Conservation (phyloP, 2,888 invertebrate genomes). For the Himalopsyche anomala region DNA sequence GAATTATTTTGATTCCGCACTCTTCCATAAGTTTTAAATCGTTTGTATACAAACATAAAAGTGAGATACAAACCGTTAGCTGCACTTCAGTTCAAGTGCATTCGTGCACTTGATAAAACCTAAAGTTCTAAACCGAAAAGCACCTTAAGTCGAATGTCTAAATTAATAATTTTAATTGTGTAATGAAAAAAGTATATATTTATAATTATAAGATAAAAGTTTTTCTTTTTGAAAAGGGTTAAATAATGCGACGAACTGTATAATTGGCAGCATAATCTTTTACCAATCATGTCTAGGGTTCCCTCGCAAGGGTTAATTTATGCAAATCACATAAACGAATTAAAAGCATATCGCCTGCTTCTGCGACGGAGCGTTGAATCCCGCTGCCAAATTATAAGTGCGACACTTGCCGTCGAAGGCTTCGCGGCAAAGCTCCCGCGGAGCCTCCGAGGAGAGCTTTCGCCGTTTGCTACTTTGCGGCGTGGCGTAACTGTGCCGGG, state of each 20-base stretch:
- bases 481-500: background rate
- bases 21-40: too few species aligned
- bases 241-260: background rate
- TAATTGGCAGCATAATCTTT: background rate
- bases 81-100: too few species aligned
- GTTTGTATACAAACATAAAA: too few species aligned
- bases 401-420: slow-evolving; percentile 22
- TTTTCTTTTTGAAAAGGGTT: too few species aligned
- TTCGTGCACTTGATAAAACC: too few species aligned
- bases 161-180: too few species aligned
- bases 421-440: slow-evolving; percentile 11
- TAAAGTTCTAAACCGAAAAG: too few species aligned
- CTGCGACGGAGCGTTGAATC: slow-evolving; percentile 8
- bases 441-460: slow-evolving; percentile 29
- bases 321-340: slow-evolving; percentile 34
- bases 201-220: too few species aligned
- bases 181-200: too few species aligned
- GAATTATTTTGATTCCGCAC: too few species aligned
- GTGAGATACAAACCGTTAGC: too few species aligned
- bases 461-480: slow-evolving; percentile 12
- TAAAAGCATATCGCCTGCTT: slow-evolving; percentile 14
- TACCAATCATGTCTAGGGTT: background rate
- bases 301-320: slow-evolving; percentile 13
- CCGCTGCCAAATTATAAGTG: slow-evolving; percentile 26
- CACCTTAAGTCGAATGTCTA: too few species aligned